These are phyloP conservation scores for Aphrophora alni DNA, from an alignment of 2,888 invertebrate genomes.

Conservation along the genomic window DNA sequence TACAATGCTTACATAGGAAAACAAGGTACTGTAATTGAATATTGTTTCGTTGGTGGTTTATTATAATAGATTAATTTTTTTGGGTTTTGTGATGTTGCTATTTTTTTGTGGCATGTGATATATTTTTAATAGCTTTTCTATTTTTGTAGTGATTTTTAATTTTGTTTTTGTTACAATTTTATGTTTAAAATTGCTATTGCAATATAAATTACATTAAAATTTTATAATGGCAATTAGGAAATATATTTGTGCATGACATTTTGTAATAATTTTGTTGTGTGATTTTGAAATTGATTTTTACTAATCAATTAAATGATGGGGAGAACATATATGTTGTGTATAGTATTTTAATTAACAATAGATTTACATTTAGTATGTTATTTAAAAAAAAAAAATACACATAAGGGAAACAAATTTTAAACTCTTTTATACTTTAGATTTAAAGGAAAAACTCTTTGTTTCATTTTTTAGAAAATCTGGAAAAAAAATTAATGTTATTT, in stretches of 20 bases:
- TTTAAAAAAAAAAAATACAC: too few species aligned
- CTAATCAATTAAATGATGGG: neutral
- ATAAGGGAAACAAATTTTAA: too few species aligned
- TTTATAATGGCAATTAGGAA: neutral
- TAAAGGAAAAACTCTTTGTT: too few species aligned
- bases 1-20: conserved; percentile 11
- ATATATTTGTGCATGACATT: neutral
- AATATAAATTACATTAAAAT: neutral
- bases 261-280: neutral
- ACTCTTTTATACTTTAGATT: too few species aligned
- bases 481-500: too few species aligned
- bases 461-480: too few species aligned
- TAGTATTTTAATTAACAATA: too few species aligned
- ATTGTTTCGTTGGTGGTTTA: conserved; percentile 32
- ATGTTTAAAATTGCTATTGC: neutral
- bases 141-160: conserved; percentile 18
- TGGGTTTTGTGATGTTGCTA: conserved; percentile 39
- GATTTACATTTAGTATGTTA: too few species aligned
- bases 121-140: conserved; percentile 28
- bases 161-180: neutral
- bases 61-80: conserved; percentile 31
- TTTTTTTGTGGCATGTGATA: conserved; percentile 33
- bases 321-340: neutral
- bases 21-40: conserved; percentile 15
- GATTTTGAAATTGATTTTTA: neutral